Percentiles rank a stretch among this genome's conserved stretches.
Conservation (phyloP, 37 sponge, comb jelly and placozoan species). For the Mnemiopsis leidyi region DNA sequence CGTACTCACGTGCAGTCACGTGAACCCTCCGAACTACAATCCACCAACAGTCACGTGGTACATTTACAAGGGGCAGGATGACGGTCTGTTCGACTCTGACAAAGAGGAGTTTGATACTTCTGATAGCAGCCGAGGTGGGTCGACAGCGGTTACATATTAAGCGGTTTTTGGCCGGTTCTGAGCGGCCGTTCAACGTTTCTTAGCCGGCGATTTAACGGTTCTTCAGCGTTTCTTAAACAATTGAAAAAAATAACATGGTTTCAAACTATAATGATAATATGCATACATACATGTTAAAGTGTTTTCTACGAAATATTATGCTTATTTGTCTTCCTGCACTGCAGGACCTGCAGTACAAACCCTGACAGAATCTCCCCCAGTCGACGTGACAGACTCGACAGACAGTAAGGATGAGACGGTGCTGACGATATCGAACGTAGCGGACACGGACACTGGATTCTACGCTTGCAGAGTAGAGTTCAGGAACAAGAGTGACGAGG, state of each 20-base stretch:
- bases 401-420: neutral
- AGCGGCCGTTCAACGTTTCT: too few relatives aligned
- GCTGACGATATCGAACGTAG: neutral
- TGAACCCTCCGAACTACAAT: neutral
- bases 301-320: too few relatives aligned
- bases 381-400: neutral
- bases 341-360: neutral
- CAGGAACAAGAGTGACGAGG: neutral
- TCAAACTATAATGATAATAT: too few relatives aligned
- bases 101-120: too few relatives aligned
- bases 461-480: neutral
- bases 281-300: too few relatives aligned
- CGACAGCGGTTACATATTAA: too few relatives aligned
- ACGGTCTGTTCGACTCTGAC: too few relatives aligned
- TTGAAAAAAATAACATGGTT: neutral
- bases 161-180: too few relatives aligned
- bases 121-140: too few relatives aligned
- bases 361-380: neutral
- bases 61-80: neutral
- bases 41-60: neutral
- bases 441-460: neutral
- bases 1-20: neutral
- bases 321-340: neutral
- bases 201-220: too few relatives aligned
- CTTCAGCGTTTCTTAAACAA: neutral